Conservation (phyloP, 2,797 vertebrate genomes). For the Enteromius trimaculatus region DNA sequence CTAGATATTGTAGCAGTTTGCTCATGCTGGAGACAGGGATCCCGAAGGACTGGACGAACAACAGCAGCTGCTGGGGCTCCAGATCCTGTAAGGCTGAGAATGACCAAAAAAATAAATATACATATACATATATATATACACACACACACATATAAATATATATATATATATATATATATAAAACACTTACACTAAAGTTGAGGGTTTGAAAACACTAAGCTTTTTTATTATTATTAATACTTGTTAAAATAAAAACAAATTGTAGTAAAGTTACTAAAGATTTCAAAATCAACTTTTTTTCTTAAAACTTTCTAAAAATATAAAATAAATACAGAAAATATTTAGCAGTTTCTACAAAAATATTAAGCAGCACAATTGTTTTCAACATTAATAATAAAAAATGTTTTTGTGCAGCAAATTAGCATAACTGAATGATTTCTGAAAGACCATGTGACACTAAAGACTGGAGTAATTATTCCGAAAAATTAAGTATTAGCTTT, state of each 20-base stretch:
- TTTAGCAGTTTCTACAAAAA: not conserved
- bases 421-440: not conserved
- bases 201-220: not conserved
- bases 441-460: not conserved
- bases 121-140: too few relatives aligned
- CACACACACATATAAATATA: too few relatives aligned
- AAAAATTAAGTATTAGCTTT: not conserved
- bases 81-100: slow-evolving; percentile 91
- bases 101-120: not conserved
- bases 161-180: too few relatives aligned
- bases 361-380: not conserved
- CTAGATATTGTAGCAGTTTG: slow-evolving; percentile 94
- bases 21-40: slow-evolving; percentile 99
- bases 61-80: slow-evolving; percentile 93
- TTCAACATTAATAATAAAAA: not conserved
- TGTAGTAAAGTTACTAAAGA: not conserved
- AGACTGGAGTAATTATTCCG: not conserved
- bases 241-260: not conserved
- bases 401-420: not conserved
- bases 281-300: not conserved
- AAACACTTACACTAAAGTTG: not conserved
- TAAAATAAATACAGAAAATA: not conserved
- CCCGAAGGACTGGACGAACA: slow-evolving; percentile 98
- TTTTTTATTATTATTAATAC: not conserved
- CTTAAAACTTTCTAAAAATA: not conserved